Conservation (phyloP, 1,140 invertebrate genomes). For the Rhyzopertha dominica region DNA sequence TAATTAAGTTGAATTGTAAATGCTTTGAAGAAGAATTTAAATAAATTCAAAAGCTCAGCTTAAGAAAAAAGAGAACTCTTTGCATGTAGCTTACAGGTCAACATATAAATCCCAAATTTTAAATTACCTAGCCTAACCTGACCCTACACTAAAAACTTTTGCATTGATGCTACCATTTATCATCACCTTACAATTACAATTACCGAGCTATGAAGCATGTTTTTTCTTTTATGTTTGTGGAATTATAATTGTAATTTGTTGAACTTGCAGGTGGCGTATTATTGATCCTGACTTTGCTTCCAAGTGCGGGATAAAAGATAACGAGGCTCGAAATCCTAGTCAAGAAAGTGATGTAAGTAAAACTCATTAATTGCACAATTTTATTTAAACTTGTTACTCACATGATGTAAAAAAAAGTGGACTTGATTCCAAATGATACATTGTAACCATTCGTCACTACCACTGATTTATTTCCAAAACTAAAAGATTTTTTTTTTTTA, state of each 20-base stretch:
- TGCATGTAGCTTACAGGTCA: no score
- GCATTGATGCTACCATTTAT: no score
- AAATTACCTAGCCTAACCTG: no score
- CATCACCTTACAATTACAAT: no score
- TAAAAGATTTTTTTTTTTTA: background rate
- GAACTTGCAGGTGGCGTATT: slow-evolving; percentile 55
- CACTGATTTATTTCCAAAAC: slow-evolving; percentile 18
- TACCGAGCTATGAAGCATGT: no score
- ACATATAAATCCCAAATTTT: no score
- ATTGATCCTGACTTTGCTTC: slow-evolving; percentile 46
- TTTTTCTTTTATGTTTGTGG: slow-evolving; percentile 8
- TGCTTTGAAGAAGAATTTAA: no score
- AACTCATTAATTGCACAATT: no score
- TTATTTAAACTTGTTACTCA: slow-evolving; percentile 10
- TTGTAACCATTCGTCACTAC: slow-evolving; percentile 22
- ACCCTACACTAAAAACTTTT: no score
- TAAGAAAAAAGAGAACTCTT: no score
- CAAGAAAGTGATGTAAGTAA: slow-evolving; percentile 56
- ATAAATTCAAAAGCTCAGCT: no score
- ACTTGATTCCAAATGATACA: slow-evolving; percentile 18
- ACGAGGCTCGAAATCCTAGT: slow-evolving; percentile 50
- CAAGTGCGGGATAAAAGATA: slow-evolving; percentile 52
- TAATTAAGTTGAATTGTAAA: no score
- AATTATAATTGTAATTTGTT: slow-evolving; percentile 11
- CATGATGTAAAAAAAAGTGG: slow-evolving; percentile 17